These are phyloP conservation scores for Noctua janthe DNA, from an alignment of 2,888 invertebrate species.

Conservation along the genomic window DNA sequence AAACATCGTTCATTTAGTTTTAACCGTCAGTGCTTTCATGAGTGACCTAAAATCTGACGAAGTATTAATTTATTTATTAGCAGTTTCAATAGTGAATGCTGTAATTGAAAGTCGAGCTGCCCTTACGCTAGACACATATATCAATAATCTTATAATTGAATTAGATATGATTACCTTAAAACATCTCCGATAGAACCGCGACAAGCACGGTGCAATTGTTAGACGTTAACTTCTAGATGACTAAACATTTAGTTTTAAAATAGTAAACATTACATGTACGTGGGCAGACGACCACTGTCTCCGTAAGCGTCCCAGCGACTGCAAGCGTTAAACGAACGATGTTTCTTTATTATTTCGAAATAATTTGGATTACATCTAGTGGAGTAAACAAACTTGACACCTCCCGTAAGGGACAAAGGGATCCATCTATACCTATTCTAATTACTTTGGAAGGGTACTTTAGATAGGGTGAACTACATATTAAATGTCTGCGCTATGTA, in stretches of 20 bases:
- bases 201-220: not conserved
- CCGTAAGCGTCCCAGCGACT: not conserved
- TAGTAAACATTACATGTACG: constrained; percentile 47
- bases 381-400: constrained; percentile 59
- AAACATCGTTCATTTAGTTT: constrained; percentile 55
- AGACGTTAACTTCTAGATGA: constrained; percentile 39
- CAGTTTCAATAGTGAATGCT: constrained; percentile 3
- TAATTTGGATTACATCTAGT: constrained; percentile 68
- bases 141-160: constrained; percentile 52
- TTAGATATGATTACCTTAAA: constrained; percentile 52
- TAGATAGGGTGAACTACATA: constrained; percentile 64
- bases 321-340: constrained; percentile 50
- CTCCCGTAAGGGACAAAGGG: constrained; percentile 54
- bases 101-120: constrained; percentile 36
- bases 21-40: constrained; percentile 16
- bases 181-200: constrained; percentile 31
- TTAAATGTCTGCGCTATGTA: constrained; percentile 52
- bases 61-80: not conserved
- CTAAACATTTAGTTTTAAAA: constrained; percentile 36
- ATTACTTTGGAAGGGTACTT: constrained; percentile 67
- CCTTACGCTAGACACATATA: constrained; percentile 45
- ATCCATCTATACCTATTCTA: constrained; percentile 65
- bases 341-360: constrained; percentile 52
- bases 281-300: constrained; percentile 27
- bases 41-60: not conserved